Conservation (phyloP, 2,113 vertebrate species). For the Pelusios castaneus region DNA sequence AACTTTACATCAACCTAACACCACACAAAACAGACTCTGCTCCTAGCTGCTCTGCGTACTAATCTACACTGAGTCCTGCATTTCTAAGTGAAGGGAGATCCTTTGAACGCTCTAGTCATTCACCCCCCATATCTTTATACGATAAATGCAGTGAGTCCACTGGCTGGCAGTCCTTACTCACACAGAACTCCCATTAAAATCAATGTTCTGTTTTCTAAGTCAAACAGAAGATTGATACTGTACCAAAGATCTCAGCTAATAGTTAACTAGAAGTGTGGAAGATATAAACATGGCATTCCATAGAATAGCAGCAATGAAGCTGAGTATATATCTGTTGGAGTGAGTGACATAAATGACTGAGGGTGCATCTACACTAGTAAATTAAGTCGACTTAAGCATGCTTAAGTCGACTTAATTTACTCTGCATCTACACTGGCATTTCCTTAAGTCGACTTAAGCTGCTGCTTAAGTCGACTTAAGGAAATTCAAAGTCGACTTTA, state of each 20-base stretch:
- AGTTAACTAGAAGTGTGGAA: neutral
- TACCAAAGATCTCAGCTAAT: neutral
- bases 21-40: neutral
- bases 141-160: neutral
- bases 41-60: neutral
- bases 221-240: neutral
- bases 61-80: neutral
- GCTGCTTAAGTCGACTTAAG: too few species aligned
- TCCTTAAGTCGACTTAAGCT: too few species aligned
- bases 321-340: neutral
- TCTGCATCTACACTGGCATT: too few species aligned
- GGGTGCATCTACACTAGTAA: too few species aligned
- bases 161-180: neutral
- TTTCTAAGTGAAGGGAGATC: neutral
- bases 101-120: neutral
- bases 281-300: neutral
- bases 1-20: neutral
- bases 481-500: too few species aligned
- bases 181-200: neutral
- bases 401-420: too few species aligned
- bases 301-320: neutral
- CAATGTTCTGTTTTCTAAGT: neutral
- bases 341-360: neutral
- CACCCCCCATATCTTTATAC: neutral
- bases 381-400: too few species aligned